Conservation (phyloP, 2,888 invertebrate species). For the Leptopilina syphax region DNA sequence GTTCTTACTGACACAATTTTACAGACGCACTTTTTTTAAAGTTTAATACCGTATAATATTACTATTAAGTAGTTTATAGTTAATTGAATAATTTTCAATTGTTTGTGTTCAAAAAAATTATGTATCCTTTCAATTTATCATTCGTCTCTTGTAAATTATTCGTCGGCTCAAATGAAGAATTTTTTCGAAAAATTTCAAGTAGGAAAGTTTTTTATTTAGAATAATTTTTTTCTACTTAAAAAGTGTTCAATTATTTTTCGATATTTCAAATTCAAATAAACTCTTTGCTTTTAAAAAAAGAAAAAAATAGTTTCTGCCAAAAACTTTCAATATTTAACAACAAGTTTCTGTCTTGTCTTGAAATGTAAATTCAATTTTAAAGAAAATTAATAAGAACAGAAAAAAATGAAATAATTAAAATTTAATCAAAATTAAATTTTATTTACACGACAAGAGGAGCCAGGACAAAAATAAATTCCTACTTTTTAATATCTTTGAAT, state of each 20-base stretch:
- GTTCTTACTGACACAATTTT: slow-evolving; percentile 11
- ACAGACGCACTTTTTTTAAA: slow-evolving; percentile 31
- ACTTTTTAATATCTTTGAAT: slow-evolving; percentile 12
- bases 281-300: background rate
- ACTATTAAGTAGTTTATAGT: background rate
- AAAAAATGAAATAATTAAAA: too few relatives aligned
- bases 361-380: too few relatives aligned
- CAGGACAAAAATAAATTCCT: background rate
- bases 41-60: slow-evolving; percentile 20
- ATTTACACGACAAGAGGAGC: too few relatives aligned
- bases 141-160: slow-evolving; percentile 12
- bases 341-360: too few relatives aligned
- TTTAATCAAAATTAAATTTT: too few relatives aligned
- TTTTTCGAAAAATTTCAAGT: background rate
- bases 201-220: background rate
- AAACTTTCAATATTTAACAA: too few relatives aligned
- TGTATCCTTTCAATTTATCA: background rate
- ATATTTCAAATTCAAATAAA: background rate
- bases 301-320: too few relatives aligned
- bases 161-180: slow-evolving; percentile 9
- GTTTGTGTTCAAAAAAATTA: background rate
- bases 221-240: background rate
- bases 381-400: too few relatives aligned
- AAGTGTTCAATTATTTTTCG: background rate
- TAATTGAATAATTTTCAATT: slow-evolving; percentile 1